Evolutionary conservation across 2,888 invertebrate genomes (phyloP).

Genomic region (Drosophila ochracea): DNA sequence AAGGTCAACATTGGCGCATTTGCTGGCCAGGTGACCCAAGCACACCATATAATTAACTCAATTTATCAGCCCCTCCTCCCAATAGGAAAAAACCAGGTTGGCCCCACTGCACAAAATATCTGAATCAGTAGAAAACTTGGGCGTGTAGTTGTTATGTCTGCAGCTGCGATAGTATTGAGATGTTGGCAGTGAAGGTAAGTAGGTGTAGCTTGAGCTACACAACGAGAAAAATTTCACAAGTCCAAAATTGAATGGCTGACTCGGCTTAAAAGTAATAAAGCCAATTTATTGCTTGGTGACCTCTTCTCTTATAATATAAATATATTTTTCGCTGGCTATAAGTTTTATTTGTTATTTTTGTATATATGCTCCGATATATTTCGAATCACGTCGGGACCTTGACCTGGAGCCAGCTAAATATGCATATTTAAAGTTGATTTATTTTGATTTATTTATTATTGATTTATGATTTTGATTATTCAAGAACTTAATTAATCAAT

Average conservation of each 20-base stretch:
- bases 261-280: background rate
- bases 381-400: background rate
- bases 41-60: constrained; percentile 45
- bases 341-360: background rate
- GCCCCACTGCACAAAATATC: constrained; percentile 26
- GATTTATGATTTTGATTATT: background rate
- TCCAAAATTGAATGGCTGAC: background rate
- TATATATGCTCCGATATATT: background rate
- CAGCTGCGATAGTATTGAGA: constrained; percentile 41
- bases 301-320: background rate
- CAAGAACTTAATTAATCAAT: constrained; percentile 3
- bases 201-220: background rate
- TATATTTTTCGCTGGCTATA: background rate
- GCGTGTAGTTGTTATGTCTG: constrained; percentile 37
- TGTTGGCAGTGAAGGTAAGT: constrained; percentile 19
- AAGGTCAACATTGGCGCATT: constrained; percentile 45
- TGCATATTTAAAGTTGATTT: background rate
- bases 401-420: background rate
- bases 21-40: constrained; percentile 40
- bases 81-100: constrained; percentile 10
- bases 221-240: background rate
- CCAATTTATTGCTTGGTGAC: background rate
- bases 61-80: constrained; percentile 27
- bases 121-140: constrained; percentile 46
- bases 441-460: background rate